Percentiles rank a stretch among this genome's conserved stretches.
Conservation (phyloP, 2,888 invertebrate genomes). For the Timema cristinae region DNA sequence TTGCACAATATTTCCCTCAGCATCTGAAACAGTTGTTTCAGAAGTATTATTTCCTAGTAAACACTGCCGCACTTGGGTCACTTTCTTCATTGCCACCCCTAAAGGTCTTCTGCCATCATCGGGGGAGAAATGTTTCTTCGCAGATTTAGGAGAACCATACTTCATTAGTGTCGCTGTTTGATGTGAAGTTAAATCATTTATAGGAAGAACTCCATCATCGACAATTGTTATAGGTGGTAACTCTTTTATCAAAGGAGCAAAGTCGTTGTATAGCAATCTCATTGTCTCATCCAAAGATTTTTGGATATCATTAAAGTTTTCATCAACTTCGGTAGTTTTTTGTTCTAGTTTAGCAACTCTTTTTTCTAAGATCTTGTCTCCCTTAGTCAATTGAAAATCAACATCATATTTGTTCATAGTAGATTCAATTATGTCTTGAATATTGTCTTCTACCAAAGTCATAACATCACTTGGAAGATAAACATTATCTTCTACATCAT, state of each 20-base stretch:
- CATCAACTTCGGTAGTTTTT: conserved; percentile 43
- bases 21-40: no score
- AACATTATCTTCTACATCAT: conserved; percentile 47
- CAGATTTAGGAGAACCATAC: background rate
- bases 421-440: conserved; percentile 39
- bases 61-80: conserved; percentile 38
- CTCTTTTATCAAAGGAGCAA: conserved; percentile 19
- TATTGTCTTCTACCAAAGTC: background rate
- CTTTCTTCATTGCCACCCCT: conserved; percentile 42
- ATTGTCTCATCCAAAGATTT: conserved; percentile 59
- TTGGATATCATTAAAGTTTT: conserved; percentile 55
- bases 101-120: background rate
- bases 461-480: conserved; percentile 26
- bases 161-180: no score
- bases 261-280: conserved; percentile 51
- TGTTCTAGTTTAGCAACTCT: conserved; percentile 31
- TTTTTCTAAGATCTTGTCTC: conserved; percentile 43
- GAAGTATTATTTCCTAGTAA: no score
- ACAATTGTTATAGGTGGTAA: background rate
- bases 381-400: conserved; percentile 49
- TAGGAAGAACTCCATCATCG: background rate
- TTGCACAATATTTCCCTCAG: background rate
- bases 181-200: no score
- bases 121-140: background rate
- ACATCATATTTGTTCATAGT: conserved; percentile 45